Evolutionary conservation across 2,888 invertebrate genomes (phyloP).

Genomic region (Theodoxus fluviatilis): DNA sequence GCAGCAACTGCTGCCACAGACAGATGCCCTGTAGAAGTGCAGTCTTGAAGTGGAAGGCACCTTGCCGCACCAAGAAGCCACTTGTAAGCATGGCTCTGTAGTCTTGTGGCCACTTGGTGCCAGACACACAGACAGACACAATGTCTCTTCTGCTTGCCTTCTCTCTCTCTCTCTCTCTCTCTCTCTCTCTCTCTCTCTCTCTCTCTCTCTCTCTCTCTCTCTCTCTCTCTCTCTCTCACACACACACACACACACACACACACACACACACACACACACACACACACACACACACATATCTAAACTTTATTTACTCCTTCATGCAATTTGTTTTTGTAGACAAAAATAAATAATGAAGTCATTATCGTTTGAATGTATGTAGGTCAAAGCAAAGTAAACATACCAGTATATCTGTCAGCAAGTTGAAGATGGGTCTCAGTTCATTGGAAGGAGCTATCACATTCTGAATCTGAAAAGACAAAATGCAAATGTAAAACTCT

Average conservation of each 20-base stretch:
- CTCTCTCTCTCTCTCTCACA: background rate
- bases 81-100: too few relatives aligned
- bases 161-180: background rate
- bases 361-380: constrained; percentile 19
- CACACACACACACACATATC: background rate
- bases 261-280: background rate
- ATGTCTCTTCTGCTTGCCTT: too few relatives aligned
- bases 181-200: background rate
- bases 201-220: background rate
- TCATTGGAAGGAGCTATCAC: constrained; percentile 66
- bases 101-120: background rate
- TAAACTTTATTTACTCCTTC: background rate
- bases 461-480: constrained; percentile 62
- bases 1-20: too few relatives aligned
- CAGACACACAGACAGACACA: background rate
- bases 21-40: too few relatives aligned
- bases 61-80: too few relatives aligned
- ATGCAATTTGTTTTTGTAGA: background rate
- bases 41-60: too few relatives aligned
- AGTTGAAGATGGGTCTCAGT: constrained; percentile 64
- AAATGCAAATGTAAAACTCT: too few relatives aligned
- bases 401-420: constrained; percentile 66
- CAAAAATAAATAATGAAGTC: constrained; percentile 26
- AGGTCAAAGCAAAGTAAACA: constrained; percentile 33
- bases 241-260: constrained; percentile 21